phyloP scores from a whole-genome alignment of 2,797 vertebrate species.

The Rhyacichthys aspro region DNA sequence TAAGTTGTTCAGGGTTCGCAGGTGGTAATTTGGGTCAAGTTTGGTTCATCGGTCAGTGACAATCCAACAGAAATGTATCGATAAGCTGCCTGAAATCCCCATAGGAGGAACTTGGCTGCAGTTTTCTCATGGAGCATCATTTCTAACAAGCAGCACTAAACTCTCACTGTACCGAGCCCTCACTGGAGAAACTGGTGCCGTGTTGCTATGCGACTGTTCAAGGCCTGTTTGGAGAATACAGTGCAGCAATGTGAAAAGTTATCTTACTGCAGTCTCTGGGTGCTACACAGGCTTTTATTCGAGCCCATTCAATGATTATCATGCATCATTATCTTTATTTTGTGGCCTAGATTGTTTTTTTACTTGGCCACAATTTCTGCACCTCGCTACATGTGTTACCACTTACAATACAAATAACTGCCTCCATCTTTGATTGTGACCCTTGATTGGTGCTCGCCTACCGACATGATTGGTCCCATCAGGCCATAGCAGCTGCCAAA shows the following conservation, averaged over 20 bases:
- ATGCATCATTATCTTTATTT: too few relatives aligned
- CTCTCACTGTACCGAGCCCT: too few relatives aligned
- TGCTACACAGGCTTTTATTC: not conserved
- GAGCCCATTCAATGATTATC: too few relatives aligned
- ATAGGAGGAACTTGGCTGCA: not conserved
- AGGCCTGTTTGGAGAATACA: slow-evolving; percentile 18
- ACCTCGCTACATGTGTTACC: too few relatives aligned
- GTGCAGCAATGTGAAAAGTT: slow-evolving; percentile 22
- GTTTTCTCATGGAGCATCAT: slow-evolving; percentile 6
- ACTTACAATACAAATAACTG: too few relatives aligned
- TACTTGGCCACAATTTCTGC: too few relatives aligned
- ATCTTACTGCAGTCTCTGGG: slow-evolving; percentile 4
- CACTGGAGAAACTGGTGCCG: slow-evolving; percentile 23
- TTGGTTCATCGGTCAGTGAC: slow-evolving; percentile 3
- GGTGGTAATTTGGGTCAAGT: slow-evolving; percentile 50
- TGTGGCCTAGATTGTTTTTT: too few relatives aligned
- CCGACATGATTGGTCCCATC: too few relatives aligned
- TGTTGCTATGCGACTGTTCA: slow-evolving; percentile 59
- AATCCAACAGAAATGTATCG: not conserved
- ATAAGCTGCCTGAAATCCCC: slow-evolving; percentile 9
- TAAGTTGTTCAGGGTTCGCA: not conserved
- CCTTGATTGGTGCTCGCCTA: too few relatives aligned
- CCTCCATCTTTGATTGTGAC: too few relatives aligned
- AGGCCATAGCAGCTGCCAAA: too few relatives aligned
- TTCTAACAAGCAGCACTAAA: slow-evolving; percentile 22